phyloP scores from a whole-genome alignment of 2,888 invertebrate species.

The Amiota minor region DNA sequence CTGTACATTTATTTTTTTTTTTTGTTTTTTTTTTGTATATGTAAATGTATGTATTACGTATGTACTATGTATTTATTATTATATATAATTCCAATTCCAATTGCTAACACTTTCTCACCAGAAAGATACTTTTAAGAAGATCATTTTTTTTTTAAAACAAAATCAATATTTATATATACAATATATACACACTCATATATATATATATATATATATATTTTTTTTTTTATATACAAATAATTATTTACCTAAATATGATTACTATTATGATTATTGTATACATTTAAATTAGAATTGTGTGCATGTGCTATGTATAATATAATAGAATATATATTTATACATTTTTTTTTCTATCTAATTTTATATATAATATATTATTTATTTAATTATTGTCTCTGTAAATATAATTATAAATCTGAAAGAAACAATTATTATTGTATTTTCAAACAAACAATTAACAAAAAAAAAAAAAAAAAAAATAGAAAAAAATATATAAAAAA shows the following conservation, averaged over 20 bases:
- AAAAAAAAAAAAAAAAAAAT: not conserved
- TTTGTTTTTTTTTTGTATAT: too few relatives aligned
- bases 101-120: too few relatives aligned
- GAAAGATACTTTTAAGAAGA: not conserved
- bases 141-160: not conserved
- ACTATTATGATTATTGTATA: not conserved
- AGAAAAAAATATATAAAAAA: not conserved
- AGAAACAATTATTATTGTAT: not conserved
- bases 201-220: slow-evolving; percentile 2
- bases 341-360: slow-evolving; percentile 1
- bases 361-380: not conserved
- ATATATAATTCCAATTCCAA: too few relatives aligned
- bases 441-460: not conserved
- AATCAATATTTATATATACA: not conserved
- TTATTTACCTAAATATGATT: not conserved
- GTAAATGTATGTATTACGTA: too few relatives aligned
- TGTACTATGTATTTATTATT: too few relatives aligned
- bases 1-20: too few relatives aligned
- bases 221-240: slow-evolving; percentile 8
- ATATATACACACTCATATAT: not conserved
- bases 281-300: not conserved
- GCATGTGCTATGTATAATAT: slow-evolving; percentile 8
- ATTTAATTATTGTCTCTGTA: too few relatives aligned
- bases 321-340: not conserved
- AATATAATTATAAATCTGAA: not conserved